Conservation (phyloP, 2,113 vertebrate species). For the Ornithorhynchus anatinus region DNA sequence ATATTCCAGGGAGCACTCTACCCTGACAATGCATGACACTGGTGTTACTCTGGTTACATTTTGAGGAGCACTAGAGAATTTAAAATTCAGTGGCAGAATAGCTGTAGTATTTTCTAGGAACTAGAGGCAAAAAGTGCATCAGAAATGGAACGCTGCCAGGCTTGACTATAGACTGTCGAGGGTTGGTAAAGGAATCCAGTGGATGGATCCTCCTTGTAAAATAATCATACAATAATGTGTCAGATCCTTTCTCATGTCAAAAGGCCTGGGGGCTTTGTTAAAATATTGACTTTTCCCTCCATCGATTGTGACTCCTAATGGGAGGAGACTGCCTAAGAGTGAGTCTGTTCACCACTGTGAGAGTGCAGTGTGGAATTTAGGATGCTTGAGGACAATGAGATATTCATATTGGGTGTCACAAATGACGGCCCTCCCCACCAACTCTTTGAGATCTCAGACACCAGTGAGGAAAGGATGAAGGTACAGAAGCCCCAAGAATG, state of each 20-base stretch:
- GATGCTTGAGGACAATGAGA: no score
- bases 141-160: not conserved
- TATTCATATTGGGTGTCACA: no score
- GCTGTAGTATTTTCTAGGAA: not conserved
- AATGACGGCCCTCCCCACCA: no score
- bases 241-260: not conserved
- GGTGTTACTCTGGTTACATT: conserved; percentile 5
- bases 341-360: not conserved
- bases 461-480: no score
- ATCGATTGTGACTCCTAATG: not conserved
- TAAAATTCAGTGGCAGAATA: not conserved
- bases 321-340: not conserved
- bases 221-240: not conserved
- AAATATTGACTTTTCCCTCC: not conserved
- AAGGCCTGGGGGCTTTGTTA: not conserved
- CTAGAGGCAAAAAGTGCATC: not conserved
- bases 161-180: conserved; percentile 1
- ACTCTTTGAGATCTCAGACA: no score
- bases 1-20: not conserved
- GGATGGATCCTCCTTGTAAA: conserved; percentile 4
- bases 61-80: conserved; percentile 15
- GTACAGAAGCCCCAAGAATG: no score
- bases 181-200: not conserved
- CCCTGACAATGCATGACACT: no score
- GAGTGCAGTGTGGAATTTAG: not conserved